Evolutionary conservation across 2,113 vertebrate species (phyloP).

Genomic region (Acrocephalus arundinaceus): DNA sequence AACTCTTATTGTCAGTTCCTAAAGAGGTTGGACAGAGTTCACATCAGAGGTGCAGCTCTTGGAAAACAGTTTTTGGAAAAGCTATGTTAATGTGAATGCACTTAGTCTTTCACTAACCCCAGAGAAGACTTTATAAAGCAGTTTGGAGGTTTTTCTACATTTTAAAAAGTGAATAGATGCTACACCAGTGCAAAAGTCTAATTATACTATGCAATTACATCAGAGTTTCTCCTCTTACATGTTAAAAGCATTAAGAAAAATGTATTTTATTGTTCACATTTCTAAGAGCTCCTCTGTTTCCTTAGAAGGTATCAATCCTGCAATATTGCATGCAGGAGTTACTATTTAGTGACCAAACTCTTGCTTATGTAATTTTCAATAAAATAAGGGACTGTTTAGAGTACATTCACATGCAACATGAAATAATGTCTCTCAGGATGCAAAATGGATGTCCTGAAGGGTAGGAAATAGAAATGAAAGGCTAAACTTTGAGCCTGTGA

Average conservation of each 20-base stretch:
- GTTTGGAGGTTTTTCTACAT: background rate
- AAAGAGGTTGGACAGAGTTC: background rate
- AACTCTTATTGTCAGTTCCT: background rate
- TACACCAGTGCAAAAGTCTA: background rate
- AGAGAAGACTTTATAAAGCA: background rate
- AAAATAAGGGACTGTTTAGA: background rate
- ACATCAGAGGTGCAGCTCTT: background rate
- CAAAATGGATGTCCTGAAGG: background rate
- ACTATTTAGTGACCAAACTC: background rate
- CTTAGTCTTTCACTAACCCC: background rate
- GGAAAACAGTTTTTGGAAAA: background rate
- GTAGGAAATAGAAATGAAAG: background rate
- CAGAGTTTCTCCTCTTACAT: background rate
- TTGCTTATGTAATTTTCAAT: background rate
- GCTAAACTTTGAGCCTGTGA: background rate
- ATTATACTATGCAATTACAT: background rate
- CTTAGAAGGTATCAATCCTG: background rate
- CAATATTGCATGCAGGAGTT: background rate
- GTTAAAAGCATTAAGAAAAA: background rate
- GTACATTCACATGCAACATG: background rate
- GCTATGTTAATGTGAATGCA: background rate
- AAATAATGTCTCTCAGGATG: background rate
- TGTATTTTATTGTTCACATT: background rate
- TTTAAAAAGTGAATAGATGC: background rate
- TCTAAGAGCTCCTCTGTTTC: background rate